Evolutionary conservation across 2,797 vertebrate species (phyloP).

Genomic region (Tangara arthus): DNA sequence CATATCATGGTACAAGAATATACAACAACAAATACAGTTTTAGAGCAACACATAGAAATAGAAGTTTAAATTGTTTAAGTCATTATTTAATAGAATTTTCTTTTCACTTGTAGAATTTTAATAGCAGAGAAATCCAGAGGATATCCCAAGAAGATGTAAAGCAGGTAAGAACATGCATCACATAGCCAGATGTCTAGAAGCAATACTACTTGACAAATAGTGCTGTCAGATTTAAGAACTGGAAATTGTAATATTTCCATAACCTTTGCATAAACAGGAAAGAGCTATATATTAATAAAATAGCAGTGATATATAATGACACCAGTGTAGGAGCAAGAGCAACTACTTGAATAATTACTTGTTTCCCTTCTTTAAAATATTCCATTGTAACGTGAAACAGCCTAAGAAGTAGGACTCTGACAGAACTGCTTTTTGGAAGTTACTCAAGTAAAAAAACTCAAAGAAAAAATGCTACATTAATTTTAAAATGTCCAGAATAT

Average conservation of each 20-base stretch:
- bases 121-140: not conserved
- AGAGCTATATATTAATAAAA: not conserved
- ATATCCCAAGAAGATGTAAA: not conserved
- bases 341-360: not conserved
- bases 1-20: not conserved
- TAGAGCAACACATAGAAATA: not conserved
- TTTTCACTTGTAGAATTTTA: not conserved
- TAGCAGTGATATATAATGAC: not conserved
- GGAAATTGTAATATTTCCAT: not conserved
- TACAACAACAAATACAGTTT: not conserved
- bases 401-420: not conserved
- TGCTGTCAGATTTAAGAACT: not conserved
- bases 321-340: not conserved
- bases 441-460: not conserved
- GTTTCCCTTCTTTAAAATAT: not conserved
- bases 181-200: not conserved
- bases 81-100: not conserved
- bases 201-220: not conserved
- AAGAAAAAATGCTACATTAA: not conserved
- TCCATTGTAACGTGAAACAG: not conserved
- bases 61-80: not conserved
- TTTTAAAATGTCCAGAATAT: not conserved
- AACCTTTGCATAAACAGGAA: not conserved
- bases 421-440: not conserved
- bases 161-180: not conserved